These are phyloP conservation scores for Lamprotornis superbus DNA, from an alignment of 2,113 vertebrate genomes.

Conservation along the genomic window DNA sequence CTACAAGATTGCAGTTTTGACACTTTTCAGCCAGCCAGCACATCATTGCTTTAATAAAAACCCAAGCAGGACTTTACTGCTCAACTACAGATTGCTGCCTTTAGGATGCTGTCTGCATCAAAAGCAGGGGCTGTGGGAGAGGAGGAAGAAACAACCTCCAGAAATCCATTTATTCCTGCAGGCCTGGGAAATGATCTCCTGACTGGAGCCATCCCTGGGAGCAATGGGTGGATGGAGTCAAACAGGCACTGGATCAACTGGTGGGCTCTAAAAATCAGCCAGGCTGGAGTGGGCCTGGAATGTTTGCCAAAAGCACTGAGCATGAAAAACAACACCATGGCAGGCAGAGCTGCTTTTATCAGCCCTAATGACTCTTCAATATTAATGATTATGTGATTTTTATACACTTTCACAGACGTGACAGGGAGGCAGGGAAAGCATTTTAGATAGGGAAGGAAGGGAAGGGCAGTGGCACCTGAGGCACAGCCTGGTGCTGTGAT, in stretches of 20 bases:
- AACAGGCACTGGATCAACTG: background rate
- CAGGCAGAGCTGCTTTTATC: background rate
- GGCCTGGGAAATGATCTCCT: background rate
- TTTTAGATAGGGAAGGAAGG: background rate
- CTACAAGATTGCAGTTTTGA: constrained; percentile 50
- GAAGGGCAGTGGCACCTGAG: background rate
- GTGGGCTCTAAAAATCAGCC: background rate
- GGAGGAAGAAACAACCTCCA: background rate
- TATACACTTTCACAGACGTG: background rate
- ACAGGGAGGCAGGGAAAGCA: background rate
- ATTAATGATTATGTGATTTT: constrained; percentile 35
- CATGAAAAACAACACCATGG: background rate
- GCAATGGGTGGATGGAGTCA: background rate
- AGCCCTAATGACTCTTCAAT: constrained; percentile 2
- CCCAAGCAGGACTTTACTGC: constrained; percentile 21
- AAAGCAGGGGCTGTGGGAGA: constrained; percentile 7
- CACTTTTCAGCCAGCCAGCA: constrained; percentile 56
- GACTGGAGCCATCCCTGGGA: background rate
- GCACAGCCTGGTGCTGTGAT: constrained; percentile 5
- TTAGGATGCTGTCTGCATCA: background rate
- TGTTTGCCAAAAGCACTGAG: background rate
- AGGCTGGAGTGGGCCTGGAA: background rate
- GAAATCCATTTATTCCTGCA: constrained; percentile 28
- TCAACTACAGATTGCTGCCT: background rate
- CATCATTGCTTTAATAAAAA: constrained; percentile 54